phyloP scores from a whole-genome alignment of 2,113 vertebrate genomes.

The Macquaria australasica region DNA sequence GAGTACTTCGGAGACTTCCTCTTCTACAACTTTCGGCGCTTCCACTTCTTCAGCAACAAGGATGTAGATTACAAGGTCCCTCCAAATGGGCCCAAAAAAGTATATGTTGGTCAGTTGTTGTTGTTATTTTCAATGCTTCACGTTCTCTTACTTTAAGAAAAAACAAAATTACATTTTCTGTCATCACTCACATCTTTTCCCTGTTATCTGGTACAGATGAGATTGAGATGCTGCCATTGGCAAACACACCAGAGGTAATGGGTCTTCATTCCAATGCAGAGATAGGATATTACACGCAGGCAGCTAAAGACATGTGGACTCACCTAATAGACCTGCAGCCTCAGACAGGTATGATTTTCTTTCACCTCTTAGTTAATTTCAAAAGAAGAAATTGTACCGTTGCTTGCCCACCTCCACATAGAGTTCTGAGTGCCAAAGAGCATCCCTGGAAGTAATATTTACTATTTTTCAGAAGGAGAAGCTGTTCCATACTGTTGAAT shows the following conservation, averaged over 20 bases:
- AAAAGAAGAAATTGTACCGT: background rate
- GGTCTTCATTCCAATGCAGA: conserved; percentile 95
- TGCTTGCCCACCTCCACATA: background rate
- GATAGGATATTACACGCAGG: conserved; percentile 94
- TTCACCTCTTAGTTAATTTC: background rate
- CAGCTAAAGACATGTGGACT: conserved; percentile 90
- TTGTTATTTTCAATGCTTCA: conserved; percentile 2
- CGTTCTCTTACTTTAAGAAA: background rate
- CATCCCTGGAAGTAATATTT: background rate
- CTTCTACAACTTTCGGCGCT: conserved; percentile 91
- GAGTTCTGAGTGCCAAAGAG: background rate
- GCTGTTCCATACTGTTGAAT: background rate
- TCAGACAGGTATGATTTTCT: conserved; percentile 87
- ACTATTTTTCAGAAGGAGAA: background rate
- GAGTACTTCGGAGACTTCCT: conserved; percentile 97
- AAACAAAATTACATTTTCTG: background rate
- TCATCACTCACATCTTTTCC: conserved; percentile 2
- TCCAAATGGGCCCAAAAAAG: conserved; percentile 81
- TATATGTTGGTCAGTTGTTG: conserved; percentile 90
- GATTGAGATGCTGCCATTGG: conserved; percentile 90
- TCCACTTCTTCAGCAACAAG: conserved; percentile 90
- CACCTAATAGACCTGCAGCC: conserved; percentile 95
- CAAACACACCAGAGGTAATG: conserved; percentile 91
- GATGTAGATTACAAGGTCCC: conserved; percentile 93
- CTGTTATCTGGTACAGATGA: conserved; percentile 83